Conservation (phyloP, 2,888 invertebrate species). For the Cryptocephalus moraei region DNA sequence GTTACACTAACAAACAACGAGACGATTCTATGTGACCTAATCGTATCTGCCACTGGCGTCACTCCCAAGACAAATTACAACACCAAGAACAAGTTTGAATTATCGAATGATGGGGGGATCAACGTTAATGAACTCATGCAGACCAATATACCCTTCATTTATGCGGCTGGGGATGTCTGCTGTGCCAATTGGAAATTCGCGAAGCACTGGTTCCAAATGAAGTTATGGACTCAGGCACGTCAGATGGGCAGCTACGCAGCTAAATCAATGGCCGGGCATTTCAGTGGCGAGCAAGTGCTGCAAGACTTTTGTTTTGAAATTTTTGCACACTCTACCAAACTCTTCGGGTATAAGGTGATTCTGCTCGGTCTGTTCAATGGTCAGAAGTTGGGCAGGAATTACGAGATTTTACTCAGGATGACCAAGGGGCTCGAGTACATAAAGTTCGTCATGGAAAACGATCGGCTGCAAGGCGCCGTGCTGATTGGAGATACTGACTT, state of each 20-base stretch:
- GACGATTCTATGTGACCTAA: conserved; percentile 70
- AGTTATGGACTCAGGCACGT: conserved; percentile 95
- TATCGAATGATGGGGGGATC: conserved; percentile 69
- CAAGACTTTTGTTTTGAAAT: conserved; percentile 97
- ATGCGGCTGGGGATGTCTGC: conserved; percentile 94
- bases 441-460: conserved; percentile 78
- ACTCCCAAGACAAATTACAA: conserved; percentile 52
- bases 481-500: conserved; percentile 94
- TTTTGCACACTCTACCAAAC: conserved; percentile 90
- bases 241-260: conserved; percentile 96
- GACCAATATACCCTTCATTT: conserved; percentile 68
- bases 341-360: conserved; percentile 90
- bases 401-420: conserved; percentile 76
- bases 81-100: conserved; percentile 43
- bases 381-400: conserved; percentile 68
- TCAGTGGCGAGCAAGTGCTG: conserved; percentile 51
- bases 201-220: conserved; percentile 87
- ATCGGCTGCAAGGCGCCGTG: conserved; percentile 83
- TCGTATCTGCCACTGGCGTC: conserved; percentile 95
- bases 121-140: conserved; percentile 77
- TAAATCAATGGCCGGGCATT: conserved; percentile 67
- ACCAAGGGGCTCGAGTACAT: conserved; percentile 75
- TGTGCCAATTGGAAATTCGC: conserved; percentile 67
- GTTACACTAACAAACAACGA: conserved; percentile 65
- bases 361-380: conserved; percentile 89